phyloP scores from a whole-genome alignment of 2,888 invertebrate genomes.

The Malthinus seriepunctatus region DNA sequence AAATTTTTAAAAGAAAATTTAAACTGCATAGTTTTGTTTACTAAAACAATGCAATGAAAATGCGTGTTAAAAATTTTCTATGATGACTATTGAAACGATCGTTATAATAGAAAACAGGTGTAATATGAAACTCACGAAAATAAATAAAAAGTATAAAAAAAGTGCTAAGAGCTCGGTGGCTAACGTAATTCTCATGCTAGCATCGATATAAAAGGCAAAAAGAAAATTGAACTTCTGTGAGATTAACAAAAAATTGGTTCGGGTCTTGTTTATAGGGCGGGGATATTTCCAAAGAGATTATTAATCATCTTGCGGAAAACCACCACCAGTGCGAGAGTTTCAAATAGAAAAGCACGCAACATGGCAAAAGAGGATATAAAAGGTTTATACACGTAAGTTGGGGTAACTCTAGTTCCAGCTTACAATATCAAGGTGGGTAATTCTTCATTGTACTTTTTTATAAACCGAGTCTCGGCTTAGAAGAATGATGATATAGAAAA shows the following conservation, averaged over 20 bases:
- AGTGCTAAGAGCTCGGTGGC: slow-evolving; percentile 31
- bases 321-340: slow-evolving; percentile 27
- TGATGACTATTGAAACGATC: slow-evolving; percentile 9
- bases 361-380: slow-evolving; percentile 10
- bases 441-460: slow-evolving; percentile 20
- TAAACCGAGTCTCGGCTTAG: slow-evolving; percentile 13
- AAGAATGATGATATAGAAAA: slow-evolving; percentile 26
- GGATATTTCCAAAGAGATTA: slow-evolving; percentile 34
- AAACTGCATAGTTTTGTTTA: no score
- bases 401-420: slow-evolving; percentile 16
- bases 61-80: neutral
- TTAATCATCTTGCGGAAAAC: slow-evolving; percentile 37
- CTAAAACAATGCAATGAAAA: neutral
- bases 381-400: slow-evolving; percentile 13
- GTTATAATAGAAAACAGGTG: slow-evolving; percentile 14
- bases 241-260: slow-evolving; percentile 37
- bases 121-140: slow-evolving; percentile 37
- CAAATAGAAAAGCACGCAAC: slow-evolving; percentile 30
- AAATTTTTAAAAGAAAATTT: no score
- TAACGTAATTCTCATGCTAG: slow-evolving; percentile 41
- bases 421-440: slow-evolving; percentile 19
- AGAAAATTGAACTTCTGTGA: slow-evolving; percentile 43
- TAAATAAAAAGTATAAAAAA: slow-evolving; percentile 37
- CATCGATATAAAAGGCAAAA: slow-evolving; percentile 42
- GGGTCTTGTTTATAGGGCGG: slow-evolving; percentile 35